These are phyloP conservation scores for Rhinichthys klamathensis DNA, from an alignment of 2,113 vertebrate genomes.

Conservation along the genomic window DNA sequence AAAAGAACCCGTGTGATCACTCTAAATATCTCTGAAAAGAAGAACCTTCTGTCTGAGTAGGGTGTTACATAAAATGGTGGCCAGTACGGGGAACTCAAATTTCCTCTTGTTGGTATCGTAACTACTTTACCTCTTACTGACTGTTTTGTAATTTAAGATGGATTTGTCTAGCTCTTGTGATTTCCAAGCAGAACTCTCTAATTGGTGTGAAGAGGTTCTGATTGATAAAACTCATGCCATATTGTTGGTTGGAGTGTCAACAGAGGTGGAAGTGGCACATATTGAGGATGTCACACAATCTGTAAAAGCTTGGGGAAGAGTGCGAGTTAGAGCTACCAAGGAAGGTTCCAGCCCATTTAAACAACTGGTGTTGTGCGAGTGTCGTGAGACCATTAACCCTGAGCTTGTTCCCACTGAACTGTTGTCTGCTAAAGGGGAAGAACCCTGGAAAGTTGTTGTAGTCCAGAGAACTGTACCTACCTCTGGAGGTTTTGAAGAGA, in stretches of 20 bases:
- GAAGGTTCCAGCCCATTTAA: not conserved
- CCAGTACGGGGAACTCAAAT: not conserved
- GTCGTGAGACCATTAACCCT: no score
- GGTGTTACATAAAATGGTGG: not conserved
- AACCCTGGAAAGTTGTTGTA: no score
- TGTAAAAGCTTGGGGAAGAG: not conserved
- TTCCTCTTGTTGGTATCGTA: not conserved
- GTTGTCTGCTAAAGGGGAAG: no score
- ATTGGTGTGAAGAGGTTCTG: not conserved
- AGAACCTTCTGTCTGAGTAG: not conserved
- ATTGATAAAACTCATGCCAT: not conserved
- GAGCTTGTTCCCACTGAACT: no score
- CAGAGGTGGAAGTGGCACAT: not conserved
- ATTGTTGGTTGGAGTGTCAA: not conserved
- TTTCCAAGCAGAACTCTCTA: not conserved
- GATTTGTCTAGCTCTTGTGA: not conserved
- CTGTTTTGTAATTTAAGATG: not conserved
- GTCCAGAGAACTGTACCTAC: no score
- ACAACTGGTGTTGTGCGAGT: no score
- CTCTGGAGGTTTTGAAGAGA: no score
- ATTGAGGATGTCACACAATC: not conserved
- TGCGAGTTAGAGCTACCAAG: not conserved
- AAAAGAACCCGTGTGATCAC: no score
- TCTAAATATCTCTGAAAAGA: no score
- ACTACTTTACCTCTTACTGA: no score